A percentile compares a stretch with the other conserved stretches of the same genome.
These are phyloP conservation scores for Marmota monax DNA, from an alignment of 2,113 vertebrate species.

Conservation along the genomic window DNA sequence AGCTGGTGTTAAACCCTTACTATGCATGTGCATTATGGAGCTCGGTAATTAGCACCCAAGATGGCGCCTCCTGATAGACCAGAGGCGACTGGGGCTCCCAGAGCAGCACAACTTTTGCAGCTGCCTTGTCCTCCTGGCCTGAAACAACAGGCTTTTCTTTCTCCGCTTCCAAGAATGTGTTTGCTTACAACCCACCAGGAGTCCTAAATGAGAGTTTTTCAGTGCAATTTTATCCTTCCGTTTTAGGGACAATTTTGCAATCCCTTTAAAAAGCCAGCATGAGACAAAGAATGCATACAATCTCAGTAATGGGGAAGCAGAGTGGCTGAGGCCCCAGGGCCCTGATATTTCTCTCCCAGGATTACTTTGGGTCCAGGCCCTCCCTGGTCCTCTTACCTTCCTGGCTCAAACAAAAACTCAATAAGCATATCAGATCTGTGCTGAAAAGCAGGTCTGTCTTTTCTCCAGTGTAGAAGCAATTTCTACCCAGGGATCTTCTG, in stretches of 20 bases:
- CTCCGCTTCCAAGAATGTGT: conserved; percentile 32
- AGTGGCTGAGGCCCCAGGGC: background rate
- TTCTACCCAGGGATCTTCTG: background rate
- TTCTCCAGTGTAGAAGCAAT: background rate
- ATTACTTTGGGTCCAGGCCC: background rate
- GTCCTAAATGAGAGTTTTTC: conserved; percentile 64
- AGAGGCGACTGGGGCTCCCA: background rate
- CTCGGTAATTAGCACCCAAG: background rate
- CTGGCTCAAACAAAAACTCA: background rate
- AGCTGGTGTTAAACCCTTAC: background rate
- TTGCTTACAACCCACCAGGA: conserved; percentile 61
- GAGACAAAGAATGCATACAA: conserved; percentile 18
- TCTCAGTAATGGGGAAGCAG: conserved; percentile 42
- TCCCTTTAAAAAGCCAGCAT: conserved; percentile 42
- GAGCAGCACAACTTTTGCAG: background rate
- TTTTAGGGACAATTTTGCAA: conserved; percentile 60
- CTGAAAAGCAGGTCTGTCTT: background rate
- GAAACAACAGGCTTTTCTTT: background rate
- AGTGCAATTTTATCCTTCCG: conserved; percentile 59
- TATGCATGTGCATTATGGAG: background rate
- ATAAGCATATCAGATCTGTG: background rate
- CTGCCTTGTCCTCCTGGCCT: background rate
- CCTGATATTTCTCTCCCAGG: background rate
- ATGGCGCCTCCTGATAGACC: background rate
- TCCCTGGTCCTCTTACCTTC: background rate